These are phyloP conservation scores for Eriocheir sinensis DNA, from an alignment of 1,140 invertebrate species.

Conservation along the genomic window DNA sequence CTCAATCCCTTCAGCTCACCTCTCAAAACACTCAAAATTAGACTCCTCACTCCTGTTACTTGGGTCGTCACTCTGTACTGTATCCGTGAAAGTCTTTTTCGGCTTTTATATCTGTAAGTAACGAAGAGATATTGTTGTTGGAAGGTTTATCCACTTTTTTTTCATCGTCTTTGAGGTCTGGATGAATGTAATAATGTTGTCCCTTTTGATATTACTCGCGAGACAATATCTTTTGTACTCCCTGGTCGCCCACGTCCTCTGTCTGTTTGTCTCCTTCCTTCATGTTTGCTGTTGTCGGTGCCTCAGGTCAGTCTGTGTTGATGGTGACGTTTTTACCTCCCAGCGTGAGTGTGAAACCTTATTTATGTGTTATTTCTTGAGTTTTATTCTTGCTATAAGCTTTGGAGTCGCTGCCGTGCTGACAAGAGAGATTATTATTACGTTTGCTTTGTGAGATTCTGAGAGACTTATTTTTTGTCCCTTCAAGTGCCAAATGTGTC, in stretches of 20 bases:
- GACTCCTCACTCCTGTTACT: no score
- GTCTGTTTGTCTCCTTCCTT: no score
- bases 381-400: neutral
- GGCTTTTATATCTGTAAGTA: neutral
- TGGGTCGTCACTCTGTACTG: no score
- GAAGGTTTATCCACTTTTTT: conserved; percentile 54
- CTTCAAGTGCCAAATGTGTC: conserved; percentile 71
- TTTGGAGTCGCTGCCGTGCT: conserved; percentile 33
- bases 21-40: no score
- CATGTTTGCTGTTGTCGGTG: neutral
- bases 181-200: no score
- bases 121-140: conserved; percentile 51
- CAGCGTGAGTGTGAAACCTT: neutral
- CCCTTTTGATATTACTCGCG: conserved; percentile 60
- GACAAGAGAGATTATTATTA: no score
- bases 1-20: no score
- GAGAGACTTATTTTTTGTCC: neutral
- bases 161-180: no score
- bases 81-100: neutral
- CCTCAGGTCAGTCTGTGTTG: neutral
- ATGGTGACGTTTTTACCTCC: neutral
- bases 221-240: conserved; percentile 49
- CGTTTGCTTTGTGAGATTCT: conserved; percentile 1
- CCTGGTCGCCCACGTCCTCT: no score
- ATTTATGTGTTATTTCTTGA: neutral